Base-by-base conservation (phyloP, 2,888 invertebrate genomes). In the Dynastes grantii region DNA sequence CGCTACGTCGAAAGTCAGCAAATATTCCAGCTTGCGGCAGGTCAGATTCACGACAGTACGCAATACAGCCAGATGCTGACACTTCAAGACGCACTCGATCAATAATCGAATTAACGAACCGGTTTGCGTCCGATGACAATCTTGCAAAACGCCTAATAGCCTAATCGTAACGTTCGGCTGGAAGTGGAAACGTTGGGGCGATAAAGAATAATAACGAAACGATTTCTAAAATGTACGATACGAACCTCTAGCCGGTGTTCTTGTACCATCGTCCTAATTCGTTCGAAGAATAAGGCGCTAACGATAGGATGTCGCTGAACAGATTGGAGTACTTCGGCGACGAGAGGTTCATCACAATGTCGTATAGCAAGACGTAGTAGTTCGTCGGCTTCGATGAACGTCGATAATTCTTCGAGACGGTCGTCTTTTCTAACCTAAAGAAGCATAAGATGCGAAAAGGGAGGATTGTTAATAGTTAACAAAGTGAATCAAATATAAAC, bases 381-480 rank as follows among this genome's bases (percentile, higher is more conserved):
- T 0, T 94, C 92, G 80, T 95, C 92, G 85, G 94, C 94, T 9
- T 93, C 92, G n/a, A 96, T 88, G 9, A 96, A 89, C 95, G 95
- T 96, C 0, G 93, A 92, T 77, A 96, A 89, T 82, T 94, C 93
- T 40, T 95, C 94, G 0, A 92, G 93, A 87, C 95, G 94, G 58
- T 91, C 90, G 22, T 94, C 89, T 29, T 95, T 95, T 85, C 94
- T 93, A 13, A 45, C 53, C 79, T 79, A 73, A 70, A 79, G 71
- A 22, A 22, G 22, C 22, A 22, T 22, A 22, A 22, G 22, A 22
- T 22, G 22, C 22, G 22, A 22, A 22, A 22, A 22, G 22, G 22
- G 22, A 22, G 22, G 22, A 22, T 22, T 22, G 22, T 22, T 22
- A 22, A 22, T 22, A 22, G 22, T 22, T 22, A 22, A 22, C 22